A percentile compares a stretch with the other conserved stretches of the same genome.
Conservation (phyloP, 2,113 vertebrate species). For the Cervus canadensis region DNA sequence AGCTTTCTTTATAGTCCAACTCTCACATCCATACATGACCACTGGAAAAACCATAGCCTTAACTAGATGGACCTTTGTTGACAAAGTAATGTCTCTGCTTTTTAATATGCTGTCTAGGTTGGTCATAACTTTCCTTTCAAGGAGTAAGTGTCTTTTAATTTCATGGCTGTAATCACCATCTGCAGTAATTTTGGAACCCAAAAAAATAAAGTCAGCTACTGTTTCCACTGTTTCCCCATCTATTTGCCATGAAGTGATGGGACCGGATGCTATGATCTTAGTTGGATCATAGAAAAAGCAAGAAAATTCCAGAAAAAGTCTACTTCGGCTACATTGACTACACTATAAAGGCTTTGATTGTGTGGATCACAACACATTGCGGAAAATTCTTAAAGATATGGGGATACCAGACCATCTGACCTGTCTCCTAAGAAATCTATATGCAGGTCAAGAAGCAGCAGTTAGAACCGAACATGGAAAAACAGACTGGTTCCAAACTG, state of each 20-base stretch:
- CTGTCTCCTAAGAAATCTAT: neutral
- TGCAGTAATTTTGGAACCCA: neutral
- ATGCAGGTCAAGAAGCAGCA: neutral
- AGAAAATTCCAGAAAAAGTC: neutral
- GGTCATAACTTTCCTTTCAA: neutral
- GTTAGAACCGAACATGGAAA: neutral
- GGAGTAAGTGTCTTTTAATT: neutral
- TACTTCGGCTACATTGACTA: neutral
- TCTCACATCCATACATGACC: neutral
- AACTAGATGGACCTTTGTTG: neutral
- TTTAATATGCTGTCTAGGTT: neutral
- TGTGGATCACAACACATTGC: neutral
- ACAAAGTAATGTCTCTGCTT: neutral
- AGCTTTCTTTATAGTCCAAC: neutral
- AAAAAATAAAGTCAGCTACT: neutral
- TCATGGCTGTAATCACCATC: neutral
- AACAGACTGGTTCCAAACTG: neutral
- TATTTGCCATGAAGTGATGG: neutral
- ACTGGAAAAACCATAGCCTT: neutral
- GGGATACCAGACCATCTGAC: neutral
- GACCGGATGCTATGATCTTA: neutral
- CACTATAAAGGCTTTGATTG: neutral
- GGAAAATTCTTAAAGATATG: neutral
- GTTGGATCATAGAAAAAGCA: neutral
- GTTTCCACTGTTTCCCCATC: neutral